phyloP scores from a whole-genome alignment of 2,113 vertebrate genomes.

The Nettapus auritus region DNA sequence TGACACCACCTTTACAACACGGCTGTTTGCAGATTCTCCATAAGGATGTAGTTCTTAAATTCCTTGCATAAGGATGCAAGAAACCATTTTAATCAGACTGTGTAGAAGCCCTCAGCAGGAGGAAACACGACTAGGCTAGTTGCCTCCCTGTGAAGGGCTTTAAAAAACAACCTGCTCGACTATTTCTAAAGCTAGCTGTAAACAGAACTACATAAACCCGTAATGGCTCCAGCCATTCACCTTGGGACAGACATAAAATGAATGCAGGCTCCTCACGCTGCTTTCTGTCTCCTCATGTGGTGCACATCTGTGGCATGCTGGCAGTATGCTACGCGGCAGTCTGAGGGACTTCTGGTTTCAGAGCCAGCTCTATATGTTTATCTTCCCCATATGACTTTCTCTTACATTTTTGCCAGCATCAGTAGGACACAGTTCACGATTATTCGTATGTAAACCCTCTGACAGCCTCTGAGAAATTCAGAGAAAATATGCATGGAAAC shows the following conservation, averaged over 20 bases:
- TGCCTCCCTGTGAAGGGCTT: background rate
- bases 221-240: constrained; percentile 40
- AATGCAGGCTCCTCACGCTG: constrained; percentile 19
- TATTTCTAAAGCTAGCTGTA: constrained; percentile 3
- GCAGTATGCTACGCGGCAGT: background rate
- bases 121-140: background rate
- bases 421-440: background rate
- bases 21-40: background rate
- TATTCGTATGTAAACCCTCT: background rate
- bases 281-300: constrained; percentile 71
- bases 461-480: background rate
- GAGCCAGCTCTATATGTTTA: constrained; percentile 18
- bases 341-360: constrained; percentile 42
- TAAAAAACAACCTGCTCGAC: constrained; percentile 19
- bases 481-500: background rate
- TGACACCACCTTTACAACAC: background rate
- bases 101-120: background rate
- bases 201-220: constrained; percentile 11
- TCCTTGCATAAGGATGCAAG: background rate
- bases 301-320: constrained; percentile 57
- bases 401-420: background rate
- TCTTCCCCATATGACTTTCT: background rate
- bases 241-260: constrained; percentile 52
- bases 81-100: background rate
- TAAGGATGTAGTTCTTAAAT: background rate